Base-by-base conservation (phyloP, 2,797 vertebrate genomes). In the Mormyrops boulengeri region DNA sequence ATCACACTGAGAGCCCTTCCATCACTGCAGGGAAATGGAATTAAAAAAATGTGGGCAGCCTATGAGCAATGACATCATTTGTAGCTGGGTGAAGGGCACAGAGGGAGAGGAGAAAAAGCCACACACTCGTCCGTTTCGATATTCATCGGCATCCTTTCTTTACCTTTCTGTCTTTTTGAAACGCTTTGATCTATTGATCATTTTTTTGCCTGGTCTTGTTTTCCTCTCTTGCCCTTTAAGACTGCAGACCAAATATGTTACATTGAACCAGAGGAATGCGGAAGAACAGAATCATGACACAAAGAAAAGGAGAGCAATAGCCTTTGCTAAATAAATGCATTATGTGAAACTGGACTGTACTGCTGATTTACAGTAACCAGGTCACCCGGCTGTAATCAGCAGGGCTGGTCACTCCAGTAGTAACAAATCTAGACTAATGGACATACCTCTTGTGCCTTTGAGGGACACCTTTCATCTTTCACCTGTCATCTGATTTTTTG, bases 11-110 rank as follows among this genome's bases (percentile, higher is more conserved):
- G 53, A 44, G 11, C n/a, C 30, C n/a, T 91, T 92, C 91, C 93
- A 92, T 89, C 38, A 38, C 80, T 89, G 91, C 88, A 69, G 89
- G 89, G 94, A 95, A 94, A 91, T 91, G 91, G 90, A 91, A 91
- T 19, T 12, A 89, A 93, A 92, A 85, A 19, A 49, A 89, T 60
- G 34, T 38, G 38, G 89, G 53, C 89, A n/a, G 89, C 91, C 85
- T 88, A 85, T 90, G 89, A 91, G 91, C 66, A 91, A 88, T 96
- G 94, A 95, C 95, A 96, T 96, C 95, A 95, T 96, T 94, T 96
- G 95, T 96, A 95, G 94, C 94, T 92, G 92, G 94, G 95, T 94
- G 95, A 93, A 95, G 95, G 93, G 92, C 93, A 93, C 92, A 92
- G 91, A 87, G 90, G 93, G 93, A 93, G 94, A 95, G 95, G 95